Evolutionary conservation across 2,113 vertebrate species (phyloP).

Genomic region (Buteo buteo): DNA sequence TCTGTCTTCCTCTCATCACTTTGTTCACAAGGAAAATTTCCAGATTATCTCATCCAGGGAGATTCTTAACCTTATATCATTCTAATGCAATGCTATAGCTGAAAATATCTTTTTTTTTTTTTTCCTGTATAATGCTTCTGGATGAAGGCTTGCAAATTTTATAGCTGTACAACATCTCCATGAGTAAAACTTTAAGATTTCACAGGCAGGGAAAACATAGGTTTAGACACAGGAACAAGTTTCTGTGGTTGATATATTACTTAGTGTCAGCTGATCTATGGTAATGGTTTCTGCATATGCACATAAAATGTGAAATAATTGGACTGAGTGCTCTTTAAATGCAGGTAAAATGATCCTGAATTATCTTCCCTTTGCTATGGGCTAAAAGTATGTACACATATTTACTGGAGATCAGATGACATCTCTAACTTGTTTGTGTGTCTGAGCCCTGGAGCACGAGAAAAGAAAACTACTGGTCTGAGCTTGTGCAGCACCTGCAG

Average conservation of each 20-base stretch:
- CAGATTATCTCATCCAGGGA: not conserved
- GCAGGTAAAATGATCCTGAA: slow-evolving; percentile 17
- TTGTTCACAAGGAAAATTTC: not conserved
- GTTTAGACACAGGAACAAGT: not conserved
- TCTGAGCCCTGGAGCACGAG: not conserved
- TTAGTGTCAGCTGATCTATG: not conserved
- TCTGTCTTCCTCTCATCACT: not conserved
- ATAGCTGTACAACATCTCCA: not conserved
- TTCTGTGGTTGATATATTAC: not conserved
- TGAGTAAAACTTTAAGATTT: not conserved
- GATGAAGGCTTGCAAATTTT: not conserved
- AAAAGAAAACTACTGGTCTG: not conserved
- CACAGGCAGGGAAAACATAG: not conserved
- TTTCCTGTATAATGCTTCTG: not conserved
- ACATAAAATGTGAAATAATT: slow-evolving; percentile 38
- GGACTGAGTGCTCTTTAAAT: slow-evolving; percentile 20
- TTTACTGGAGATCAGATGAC: slow-evolving; percentile 18
- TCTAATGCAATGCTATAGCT: not conserved
- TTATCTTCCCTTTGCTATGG: not conserved
- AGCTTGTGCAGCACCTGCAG: not conserved
- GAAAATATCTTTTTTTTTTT: not conserved
- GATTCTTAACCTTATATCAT: not conserved
- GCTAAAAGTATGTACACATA: not conserved
- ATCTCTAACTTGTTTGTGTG: not conserved
- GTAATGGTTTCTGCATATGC: not conserved